Conservation (phyloP, 2,113 vertebrate species). For the Eublepharis macularius region DNA sequence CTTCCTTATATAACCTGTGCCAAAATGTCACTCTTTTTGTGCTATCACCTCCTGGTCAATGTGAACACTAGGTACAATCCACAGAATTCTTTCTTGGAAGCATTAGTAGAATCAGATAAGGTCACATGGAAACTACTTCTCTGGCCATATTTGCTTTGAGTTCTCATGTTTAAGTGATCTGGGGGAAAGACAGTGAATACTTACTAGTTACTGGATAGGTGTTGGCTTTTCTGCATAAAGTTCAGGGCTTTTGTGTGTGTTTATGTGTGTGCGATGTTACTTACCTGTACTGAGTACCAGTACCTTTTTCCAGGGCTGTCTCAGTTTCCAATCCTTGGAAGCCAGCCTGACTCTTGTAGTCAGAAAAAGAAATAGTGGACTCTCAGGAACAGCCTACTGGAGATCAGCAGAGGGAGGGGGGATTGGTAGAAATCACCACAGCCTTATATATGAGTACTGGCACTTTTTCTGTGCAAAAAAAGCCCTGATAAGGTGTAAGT, state of each 20-base stretch:
- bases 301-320: no score
- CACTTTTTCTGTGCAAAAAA: no score
- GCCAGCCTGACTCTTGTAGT: no score
- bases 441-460: no score
- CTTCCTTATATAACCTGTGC: background rate
- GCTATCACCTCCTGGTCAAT: background rate
- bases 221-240: slow-evolving; percentile 16
- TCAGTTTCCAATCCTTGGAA: no score
- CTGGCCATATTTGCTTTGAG: background rate
- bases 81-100: background rate
- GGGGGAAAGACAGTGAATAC: background rate
- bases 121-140: background rate
- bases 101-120: background rate
- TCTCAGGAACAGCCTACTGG: no score
- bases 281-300: no score
- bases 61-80: background rate
- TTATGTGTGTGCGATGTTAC: no score
- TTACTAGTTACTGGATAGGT: background rate
- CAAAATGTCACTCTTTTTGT: background rate
- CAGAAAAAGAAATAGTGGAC: no score
- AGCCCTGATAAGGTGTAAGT: no score
- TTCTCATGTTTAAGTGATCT: fast-evolving
- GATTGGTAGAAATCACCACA: no score
- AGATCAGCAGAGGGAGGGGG: no score
- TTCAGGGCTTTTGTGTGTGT: slow-evolving; percentile 43